A percentile compares a stretch with the other conserved stretches of the same genome.
Conservation (phyloP, 2,113 vertebrate species). For the Bettongia penicillata region DNA sequence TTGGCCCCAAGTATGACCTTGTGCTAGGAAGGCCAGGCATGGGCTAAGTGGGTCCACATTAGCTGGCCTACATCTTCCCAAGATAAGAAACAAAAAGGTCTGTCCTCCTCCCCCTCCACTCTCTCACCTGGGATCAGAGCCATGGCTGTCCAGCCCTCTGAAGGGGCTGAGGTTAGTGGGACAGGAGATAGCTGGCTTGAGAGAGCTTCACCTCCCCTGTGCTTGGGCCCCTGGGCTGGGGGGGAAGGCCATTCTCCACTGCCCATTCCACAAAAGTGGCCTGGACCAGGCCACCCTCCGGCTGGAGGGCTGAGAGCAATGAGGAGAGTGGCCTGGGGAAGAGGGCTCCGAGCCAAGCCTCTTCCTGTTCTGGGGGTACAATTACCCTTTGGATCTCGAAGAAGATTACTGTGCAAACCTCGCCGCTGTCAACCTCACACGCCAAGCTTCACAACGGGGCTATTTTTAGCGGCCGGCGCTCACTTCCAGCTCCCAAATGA, state of each 20-base stretch:
- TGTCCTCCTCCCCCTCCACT: neutral
- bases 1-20: neutral
- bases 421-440: conserved; percentile 57
- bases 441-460: conserved; percentile 63
- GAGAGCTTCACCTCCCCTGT: neutral
- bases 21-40: neutral
- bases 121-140: neutral
- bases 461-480: conserved; percentile 76
- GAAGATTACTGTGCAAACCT: conserved; percentile 37
- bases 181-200: neutral
- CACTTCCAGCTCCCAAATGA: conserved; percentile 64
- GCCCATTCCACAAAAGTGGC: neutral
- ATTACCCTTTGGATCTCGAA: conserved; percentile 37
- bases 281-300: neutral
- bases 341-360: neutral
- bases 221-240: neutral
- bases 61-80: neutral
- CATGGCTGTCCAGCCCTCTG: neutral
- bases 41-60: neutral
- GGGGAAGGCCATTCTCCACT: neutral
- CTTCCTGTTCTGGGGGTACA: conserved; percentile 14
- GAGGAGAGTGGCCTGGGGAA: conserved; percentile 29
- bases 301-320: neutral
- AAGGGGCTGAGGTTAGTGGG: neutral
- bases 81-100: neutral